Conservation (phyloP, 2,797 vertebrate species). For the Tokudaia muenninki region DNA sequence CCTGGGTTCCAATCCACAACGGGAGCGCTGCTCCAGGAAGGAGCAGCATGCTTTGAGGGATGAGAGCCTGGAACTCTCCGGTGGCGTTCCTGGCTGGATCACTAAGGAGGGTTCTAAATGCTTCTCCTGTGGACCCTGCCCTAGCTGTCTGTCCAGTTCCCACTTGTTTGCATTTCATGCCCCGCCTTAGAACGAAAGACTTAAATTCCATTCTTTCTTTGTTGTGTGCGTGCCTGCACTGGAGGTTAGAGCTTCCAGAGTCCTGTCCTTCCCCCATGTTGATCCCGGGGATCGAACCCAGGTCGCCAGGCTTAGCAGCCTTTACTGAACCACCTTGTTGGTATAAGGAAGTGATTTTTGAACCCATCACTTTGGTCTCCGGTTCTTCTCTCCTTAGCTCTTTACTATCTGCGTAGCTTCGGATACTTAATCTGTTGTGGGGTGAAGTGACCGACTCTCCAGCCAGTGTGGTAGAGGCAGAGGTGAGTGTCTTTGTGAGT, state of each 20-base stretch:
- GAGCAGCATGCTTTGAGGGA: neutral
- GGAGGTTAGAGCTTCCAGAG: neutral
- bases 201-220: neutral
- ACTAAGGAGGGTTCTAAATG: neutral
- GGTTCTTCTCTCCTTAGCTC: neutral
- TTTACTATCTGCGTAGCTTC: neutral
- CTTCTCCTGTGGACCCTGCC: neutral
- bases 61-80: neutral
- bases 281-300: neutral
- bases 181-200: neutral
- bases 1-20: neutral
- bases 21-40: neutral
- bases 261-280: neutral
- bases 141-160: neutral
- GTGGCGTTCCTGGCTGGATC: neutral
- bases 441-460: neutral
- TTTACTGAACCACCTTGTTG: neutral
- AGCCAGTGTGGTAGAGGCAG: neutral
- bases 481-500: neutral
- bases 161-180: neutral
- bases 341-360: neutral
- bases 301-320: neutral
- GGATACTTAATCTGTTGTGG: neutral
- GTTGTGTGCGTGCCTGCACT: neutral
- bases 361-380: neutral